Evolutionary conservation across 1,140 invertebrate genomes (phyloP).

Genomic region (Camponotus pennsylvanicus): DNA sequence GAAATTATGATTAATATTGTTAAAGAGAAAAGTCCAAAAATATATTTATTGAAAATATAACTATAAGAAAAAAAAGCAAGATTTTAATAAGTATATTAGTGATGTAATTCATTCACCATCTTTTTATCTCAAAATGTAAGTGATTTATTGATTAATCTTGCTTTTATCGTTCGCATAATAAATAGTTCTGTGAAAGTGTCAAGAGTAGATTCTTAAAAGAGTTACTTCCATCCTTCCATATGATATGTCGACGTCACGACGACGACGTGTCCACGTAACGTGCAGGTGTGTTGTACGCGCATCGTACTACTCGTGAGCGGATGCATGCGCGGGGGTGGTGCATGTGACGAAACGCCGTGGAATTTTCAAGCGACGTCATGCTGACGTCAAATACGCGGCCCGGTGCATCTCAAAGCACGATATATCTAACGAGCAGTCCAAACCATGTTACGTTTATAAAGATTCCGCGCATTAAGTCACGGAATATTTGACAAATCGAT

Average conservation of each 20-base stretch:
- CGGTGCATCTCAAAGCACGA: conserved; percentile 62
- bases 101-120: not conserved
- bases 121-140: not conserved
- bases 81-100: conserved; percentile 21
- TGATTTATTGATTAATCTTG: not conserved
- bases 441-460: not conserved
- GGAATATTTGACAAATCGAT: no score
- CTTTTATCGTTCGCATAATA: not conserved
- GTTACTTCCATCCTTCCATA: not conserved
- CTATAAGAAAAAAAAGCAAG: not conserved
- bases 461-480: no score
- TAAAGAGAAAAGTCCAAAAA: not conserved
- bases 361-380: conserved; percentile 64
- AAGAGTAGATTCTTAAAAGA: not conserved
- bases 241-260: conserved; percentile 30
- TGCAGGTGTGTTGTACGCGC: not conserved
- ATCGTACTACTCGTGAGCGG: not conserved
- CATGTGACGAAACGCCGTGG: conserved; percentile 32
- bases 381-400: conserved; percentile 54
- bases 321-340: not conserved
- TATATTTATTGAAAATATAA: not conserved
- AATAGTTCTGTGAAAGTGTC: not conserved
- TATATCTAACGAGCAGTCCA: not conserved
- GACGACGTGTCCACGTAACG: conserved; percentile 9
- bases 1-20: not conserved